Base-by-base conservation (phyloP, 2,113 vertebrate species). In the Gopherus flavomarginatus region DNA sequence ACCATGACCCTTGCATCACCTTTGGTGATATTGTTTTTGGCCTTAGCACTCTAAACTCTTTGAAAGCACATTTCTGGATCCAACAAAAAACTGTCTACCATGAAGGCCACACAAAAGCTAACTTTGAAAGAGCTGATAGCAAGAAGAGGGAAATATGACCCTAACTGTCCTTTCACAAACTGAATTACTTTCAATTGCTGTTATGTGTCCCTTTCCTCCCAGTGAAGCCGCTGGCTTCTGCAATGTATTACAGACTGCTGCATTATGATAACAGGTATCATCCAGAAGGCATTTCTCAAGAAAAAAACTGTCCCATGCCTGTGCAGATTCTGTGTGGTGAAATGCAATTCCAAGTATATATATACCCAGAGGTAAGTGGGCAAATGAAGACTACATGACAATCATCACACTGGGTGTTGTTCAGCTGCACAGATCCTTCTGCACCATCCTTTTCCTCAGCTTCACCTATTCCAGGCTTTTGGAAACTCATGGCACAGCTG, bases 281-380 rank as follows among this genome's bases (percentile, higher is more conserved):
- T 85, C 84, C 53, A 88, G 79, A 56, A 27, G 88, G 21, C 29
- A 38, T 22, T 78, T 4, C 6, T 89, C 12, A 80, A 87, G 13
- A 14, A 85, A 31, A 87, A 87, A 79, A 12, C 5, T 24, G 13
- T 24, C 10, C 2, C 49, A 4, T 11, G 29, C 53, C 79, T 83
- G 59, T 81, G 77, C 4, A 72, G 8, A 56, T 53, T 27, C 77
- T 87, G 2, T 79, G 83, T 53, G 8, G 21, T 44, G 17, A 19
- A n/a, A 3, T 22, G 14, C 19, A 0, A 0, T 1, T 85, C 78
- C 27, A 57, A 0, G 4, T 0, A 0, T 12, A 12, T 75, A 1
- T 47, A 3, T 1, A 2, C 54, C 42, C 42, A 3, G 0, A 0
- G 52, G 75, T 21, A 26, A 65, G 14, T 56, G 57, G 44, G 5